Base-by-base conservation (phyloP, 2,797 vertebrate species). In the Naso thynnoides region DNA sequence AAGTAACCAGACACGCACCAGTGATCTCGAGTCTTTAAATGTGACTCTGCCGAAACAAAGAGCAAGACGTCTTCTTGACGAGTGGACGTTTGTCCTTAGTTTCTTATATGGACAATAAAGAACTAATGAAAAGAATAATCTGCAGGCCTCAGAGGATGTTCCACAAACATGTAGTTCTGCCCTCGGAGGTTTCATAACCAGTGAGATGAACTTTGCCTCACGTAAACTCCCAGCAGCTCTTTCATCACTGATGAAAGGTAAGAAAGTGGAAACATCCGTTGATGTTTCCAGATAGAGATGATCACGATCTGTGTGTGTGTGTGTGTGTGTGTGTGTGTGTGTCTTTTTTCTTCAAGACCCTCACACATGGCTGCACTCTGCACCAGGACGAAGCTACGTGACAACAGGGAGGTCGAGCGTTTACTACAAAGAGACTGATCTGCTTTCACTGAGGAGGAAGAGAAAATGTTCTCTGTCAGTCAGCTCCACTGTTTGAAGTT, bases 191-290 rank as follows among this genome's bases (percentile, higher is more conserved):
- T 41, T 39, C 31, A 8, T 44, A 5, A 27, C 21, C 47, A 0
- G 7, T 1, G 26, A 57, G 42, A 29, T 60, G 6, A 71, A 58
- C 54, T 49, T 31, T 5, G 4, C 39, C 48, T 29, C 27, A 26
- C 42, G 48, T 5, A 44, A 55, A 48, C 62, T 41, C 29, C 2
- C 15, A 39, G 26, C 61, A 45, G 57, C 41, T 49, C 19, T 31
- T n/a, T 48, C n/a, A 47, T 73, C 24, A 0, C 23, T 39, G 74
- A 81, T 75, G 67, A 76, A 81, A 83, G 70, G 63, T 63, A 47
- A 49, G 11, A 75, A 47, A 53, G 52, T 0, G 0, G 60, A 65
- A 82, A 74, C 66, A 70, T 73, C 70, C 50, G 23, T 63, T 36
- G 53, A 73, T 45, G 47, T 75, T 49, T 64, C 1, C 44, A 13